Base-by-base conservation (phyloP, 1,140 invertebrate species). In the Telenomus remus region DNA sequence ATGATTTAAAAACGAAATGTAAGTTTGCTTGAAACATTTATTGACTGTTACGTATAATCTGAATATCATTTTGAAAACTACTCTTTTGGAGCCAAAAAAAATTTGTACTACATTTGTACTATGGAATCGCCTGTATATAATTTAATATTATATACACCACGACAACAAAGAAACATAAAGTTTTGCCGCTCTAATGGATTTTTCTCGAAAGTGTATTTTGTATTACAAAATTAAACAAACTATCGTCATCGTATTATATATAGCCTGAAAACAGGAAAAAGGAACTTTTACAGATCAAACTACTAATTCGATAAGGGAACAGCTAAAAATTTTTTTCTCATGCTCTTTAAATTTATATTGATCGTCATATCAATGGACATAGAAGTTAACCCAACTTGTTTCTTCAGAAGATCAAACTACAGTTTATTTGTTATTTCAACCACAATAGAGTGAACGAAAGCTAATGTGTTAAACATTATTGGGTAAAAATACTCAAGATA, bases 181-280 rank as follows among this genome's bases (percentile, higher is more conserved):
- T 73, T 78, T 14, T 66, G 56, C 54, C 33, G 54, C 60, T 72
- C 53, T 72, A 63, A 69, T 63, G 43, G 66, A 78, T 72, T 78
- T 55, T 73, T 70, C 64, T 78, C 55, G 12, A 78, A 78, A 78
- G 71, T 72, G 75, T 73, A 78, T 78, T 78, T 78, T 78, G 69
- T 78, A 78, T 78, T 78, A 73, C 63, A 64, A 69, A 66, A 47
- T 27, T 6, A 27, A 27, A 43, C 59, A 49, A 51, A 60, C 48
- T 70, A 57, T 71, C 63, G 53, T 72, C 59, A 50, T 76, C 63
- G 43, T 55, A 66, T 2, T 11, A 39, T 6, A 27, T 27, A 27
- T 27, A 27, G 19, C 19, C 19, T 27, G 19, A 27, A 27, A 27
- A 27, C 19, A 6, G 19, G 6, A 27, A 27, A 27, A 27, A 6